Base-by-base conservation (phyloP, 2,797 vertebrate species). In the Ciconia nigra region DNA sequence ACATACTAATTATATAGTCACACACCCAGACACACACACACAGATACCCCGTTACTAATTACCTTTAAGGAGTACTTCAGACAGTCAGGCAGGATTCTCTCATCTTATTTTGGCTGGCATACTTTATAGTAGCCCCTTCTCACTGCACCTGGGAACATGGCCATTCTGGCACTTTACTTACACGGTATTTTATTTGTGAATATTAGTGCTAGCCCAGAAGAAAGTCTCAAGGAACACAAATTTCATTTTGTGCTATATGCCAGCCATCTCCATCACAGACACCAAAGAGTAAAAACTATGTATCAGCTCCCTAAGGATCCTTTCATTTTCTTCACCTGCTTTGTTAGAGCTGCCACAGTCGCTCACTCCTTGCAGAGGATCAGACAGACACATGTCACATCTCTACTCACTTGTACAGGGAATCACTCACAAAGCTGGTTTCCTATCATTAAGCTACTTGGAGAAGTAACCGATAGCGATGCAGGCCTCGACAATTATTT, bases 401-500 rank as follows among this genome's bases (percentile, higher is more conserved):
- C 81, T 71, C 39, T 58, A 7, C 89, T 92, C 46, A 3, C 42
- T 82, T 20, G 55, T 13, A 26, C 58, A 61, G 72, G 46, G 55
- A 89, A 83, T 87, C 83, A 37, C 69, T 83, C 83, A 62, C 59
- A 90, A 70, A 76, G 69, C 79, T 58, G 67, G 41, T 72, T 91
- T 89, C 65, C 82, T 85, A 33, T 88, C 89, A 83, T 91, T 76
- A 80, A 93, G 67, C 69, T 62, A 49, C 83, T 95, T 47, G 16
- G 80, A 91, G 83, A 92, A 90, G 83, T 31, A 65, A 73, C 54
- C 11, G 69, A 51, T 44, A 63, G 57, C 9, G 3, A 89, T 73
- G 73, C 79, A 65, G 73, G 81, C 83, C 71, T 82, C 5, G 37
- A 85, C 89, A 96, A 96, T 96, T 96, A 92, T 89, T 96, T 91